Base-by-base conservation (phyloP, 2,797 vertebrate species). In the Bovichtus diacanthus region DNA sequence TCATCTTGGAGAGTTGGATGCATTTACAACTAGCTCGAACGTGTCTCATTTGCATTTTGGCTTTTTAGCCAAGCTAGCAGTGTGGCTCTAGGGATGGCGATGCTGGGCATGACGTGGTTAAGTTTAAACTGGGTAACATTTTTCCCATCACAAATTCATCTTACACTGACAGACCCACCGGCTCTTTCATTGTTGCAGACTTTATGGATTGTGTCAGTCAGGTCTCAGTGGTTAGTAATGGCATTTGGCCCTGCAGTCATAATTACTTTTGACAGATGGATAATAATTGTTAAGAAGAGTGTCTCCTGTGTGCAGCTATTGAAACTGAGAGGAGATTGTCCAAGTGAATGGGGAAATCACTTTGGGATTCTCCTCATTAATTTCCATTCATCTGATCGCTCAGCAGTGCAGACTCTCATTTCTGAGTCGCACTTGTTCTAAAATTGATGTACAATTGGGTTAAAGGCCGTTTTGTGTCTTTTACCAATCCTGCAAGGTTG, bases 191-290 rank as follows among this genome's bases (percentile, higher is more conserved):
- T 54, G 31, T 58, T 66, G 21, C 68, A 31, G 53, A 31, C 50
- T 50, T 65, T 21, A 69, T 76, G 38, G 21, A 46, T 76, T 58
- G 39, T 61, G 34, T 60, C 70, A 71, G 12, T 56, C 19, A 2
- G 61, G 41, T 72, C 73, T 62, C 62, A 59, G 21, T 70, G 38
- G 21, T 78, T 80, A 85, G 34, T 44, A 70, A 80, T 74, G 38
- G 38, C 50, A 44, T 74, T 69, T 66, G 69, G 51, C 81, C 71
- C 15, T 25, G 49, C 61, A 74, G 70, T 70, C 64, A 50, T 88
- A 88, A 90, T 88, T 76, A 85, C 75, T 81, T 84, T 43, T 85
- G 88, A 89, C 77, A 61, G 75, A 73, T 75, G 76, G 50, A 63
- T 80, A 77, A 84, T 87, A 81, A 85, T 82, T 70, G 61, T 81